These are phyloP conservation scores for Bursaphelenchus okinawaensis DNA, from an alignment of 2,888 invertebrate species.

Conservation along the genomic window DNA sequence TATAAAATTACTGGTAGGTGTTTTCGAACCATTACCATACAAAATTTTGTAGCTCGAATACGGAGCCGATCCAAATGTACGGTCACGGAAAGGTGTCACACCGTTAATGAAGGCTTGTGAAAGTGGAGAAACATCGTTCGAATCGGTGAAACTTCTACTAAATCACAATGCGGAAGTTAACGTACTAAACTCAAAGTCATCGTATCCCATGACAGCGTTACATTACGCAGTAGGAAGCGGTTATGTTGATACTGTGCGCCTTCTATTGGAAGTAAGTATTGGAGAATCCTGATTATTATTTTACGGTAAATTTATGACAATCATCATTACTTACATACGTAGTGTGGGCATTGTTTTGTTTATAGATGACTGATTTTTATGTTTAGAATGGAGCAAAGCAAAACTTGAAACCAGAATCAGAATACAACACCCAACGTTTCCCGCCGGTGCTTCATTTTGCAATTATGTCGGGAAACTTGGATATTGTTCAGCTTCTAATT, in stretches of 20 bases:
- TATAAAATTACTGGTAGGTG: constrained; percentile 67
- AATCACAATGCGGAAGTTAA: constrained; percentile 80
- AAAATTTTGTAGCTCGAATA: constrained; percentile 65
- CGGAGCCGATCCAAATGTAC: constrained; percentile 80
- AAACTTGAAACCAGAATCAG: constrained; percentile 65
- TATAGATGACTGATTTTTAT: constrained; percentile 4
- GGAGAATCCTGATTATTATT: too few relatives aligned
- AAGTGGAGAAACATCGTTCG: constrained; percentile 67
- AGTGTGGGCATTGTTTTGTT: not conserved
- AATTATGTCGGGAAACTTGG: constrained; percentile 64
- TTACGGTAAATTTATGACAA: too few relatives aligned
- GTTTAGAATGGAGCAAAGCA: constrained; percentile 77
- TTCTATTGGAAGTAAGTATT: constrained; percentile 64
- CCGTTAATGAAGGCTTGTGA: constrained; percentile 85
- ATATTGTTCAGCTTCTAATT: constrained; percentile 57
- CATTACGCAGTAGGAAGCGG: constrained; percentile 82
- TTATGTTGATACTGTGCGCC: constrained; percentile 68
- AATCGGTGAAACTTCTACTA: constrained; percentile 68
- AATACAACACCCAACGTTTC: constrained; percentile 39
- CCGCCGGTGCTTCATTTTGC: constrained; percentile 79
- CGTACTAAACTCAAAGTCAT: constrained; percentile 59
- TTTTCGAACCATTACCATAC: not conserved
- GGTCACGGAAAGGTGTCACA: constrained; percentile 79
- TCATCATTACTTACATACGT: too few relatives aligned
- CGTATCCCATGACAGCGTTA: constrained; percentile 69